Evolutionary conservation across 2,113 vertebrate species (phyloP).

Genomic region (Varanus salvator): DNA sequence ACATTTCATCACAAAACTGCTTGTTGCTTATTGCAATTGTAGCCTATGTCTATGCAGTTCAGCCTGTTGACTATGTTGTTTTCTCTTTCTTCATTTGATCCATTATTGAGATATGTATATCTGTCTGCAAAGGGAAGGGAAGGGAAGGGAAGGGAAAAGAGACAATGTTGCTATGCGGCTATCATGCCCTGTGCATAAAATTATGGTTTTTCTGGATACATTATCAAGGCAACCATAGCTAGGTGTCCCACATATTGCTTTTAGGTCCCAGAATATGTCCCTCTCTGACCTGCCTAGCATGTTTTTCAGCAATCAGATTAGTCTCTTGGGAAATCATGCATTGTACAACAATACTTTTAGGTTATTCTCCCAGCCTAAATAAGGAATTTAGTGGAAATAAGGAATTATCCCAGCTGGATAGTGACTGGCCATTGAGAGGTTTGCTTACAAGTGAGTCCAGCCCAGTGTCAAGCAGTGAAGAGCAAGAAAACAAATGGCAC

Average conservation of each 20-base stretch:
- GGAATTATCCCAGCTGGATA: too few relatives aligned
- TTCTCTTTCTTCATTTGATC: neutral
- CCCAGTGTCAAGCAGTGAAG: too few relatives aligned
- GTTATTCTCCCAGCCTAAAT: neutral
- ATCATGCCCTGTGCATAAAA: neutral
- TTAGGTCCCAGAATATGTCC: neutral
- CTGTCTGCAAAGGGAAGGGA: neutral
- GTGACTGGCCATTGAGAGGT: neutral
- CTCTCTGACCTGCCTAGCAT: neutral
- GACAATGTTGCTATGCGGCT: neutral
- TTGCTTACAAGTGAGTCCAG: too few relatives aligned
- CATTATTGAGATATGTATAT: neutral
- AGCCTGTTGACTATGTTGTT: neutral
- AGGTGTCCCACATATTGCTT: neutral
- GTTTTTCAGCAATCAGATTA: neutral
- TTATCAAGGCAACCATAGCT: neutral
- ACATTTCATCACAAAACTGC: neutral
- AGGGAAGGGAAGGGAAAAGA: too few relatives aligned
- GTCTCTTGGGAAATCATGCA: neutral
- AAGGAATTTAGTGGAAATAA: too few relatives aligned
- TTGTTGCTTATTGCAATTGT: neutral
- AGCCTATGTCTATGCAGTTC: neutral
- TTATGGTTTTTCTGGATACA: neutral
- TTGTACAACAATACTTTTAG: neutral
- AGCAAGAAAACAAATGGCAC: too few relatives aligned